Evolutionary conservation across 2,113 vertebrate genomes (phyloP).

Genomic region (Dasyprocta punctata): DNA sequence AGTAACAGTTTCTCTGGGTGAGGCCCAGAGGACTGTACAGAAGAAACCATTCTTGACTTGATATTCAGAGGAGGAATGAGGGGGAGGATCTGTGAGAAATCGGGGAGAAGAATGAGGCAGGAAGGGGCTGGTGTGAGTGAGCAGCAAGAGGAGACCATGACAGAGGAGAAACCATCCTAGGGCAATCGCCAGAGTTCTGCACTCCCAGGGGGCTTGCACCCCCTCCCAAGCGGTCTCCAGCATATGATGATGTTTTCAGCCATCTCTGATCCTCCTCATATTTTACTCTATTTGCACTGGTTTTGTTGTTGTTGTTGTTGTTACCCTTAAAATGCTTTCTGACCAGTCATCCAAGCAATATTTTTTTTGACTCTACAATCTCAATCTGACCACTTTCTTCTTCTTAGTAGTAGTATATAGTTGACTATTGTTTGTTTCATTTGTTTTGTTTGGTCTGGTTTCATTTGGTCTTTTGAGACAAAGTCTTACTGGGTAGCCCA

Average conservation of each 20-base stretch:
- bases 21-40: not conserved
- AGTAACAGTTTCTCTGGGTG: not conserved
- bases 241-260: not conserved
- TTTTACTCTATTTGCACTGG: not conserved
- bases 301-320: not conserved
- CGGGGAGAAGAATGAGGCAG: not conserved
- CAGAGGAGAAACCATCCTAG: not conserved
- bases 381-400: not conserved
- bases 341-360: not conserved
- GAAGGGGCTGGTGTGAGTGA: not conserved
- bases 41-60: not conserved
- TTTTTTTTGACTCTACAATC: not conserved
- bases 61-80: not conserved
- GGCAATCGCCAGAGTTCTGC: not conserved
- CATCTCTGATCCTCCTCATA: not conserved
- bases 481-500: not conserved
- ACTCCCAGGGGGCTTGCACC: not conserved
- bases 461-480: not conserved
- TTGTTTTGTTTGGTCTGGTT: not conserved
- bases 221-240: not conserved
- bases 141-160: not conserved
- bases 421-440: not conserved
- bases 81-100: not conserved
- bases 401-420: not conserved
- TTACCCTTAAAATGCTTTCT: not conserved